Base-by-base conservation (phyloP, 1,140 invertebrate species). In the Caenorhabditis inopinata region DNA sequence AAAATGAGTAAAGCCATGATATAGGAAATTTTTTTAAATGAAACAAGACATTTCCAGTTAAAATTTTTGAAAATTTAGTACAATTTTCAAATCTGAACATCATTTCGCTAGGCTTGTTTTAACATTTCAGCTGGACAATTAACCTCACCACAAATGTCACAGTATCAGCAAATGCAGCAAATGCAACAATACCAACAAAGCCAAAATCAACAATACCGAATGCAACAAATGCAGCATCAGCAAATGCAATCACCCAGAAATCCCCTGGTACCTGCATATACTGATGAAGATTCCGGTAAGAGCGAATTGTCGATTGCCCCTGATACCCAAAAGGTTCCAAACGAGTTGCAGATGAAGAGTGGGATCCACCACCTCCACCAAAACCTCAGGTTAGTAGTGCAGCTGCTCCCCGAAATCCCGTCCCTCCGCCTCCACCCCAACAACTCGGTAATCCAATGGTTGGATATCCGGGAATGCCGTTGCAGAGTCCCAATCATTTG, bases 391-490 rank as follows among this genome's bases (percentile, higher is more conserved):
- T 68, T 38, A 68, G 58, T 68, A 25, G n/a, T n/a, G n/a, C n/a
- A n/a, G n/a, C 58, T 4, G 14, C 58, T 18, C 38, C 58, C n/a
- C 58, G 58, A 68, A n/a, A 42, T 42, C 6, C 11, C 58, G 32
- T 68, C 58, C 27, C 25, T 68, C n/a, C 38, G 14, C 58, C 58
- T n/a, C 58, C 58, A 68, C 58, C 29, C 58, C 58, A 68, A 18
- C 58, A 68, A n/a, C 32, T 68, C 16, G 58, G 58, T 38, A 68
- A 68, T 68, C 58, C 58, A 42, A 68, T 68, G 58, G 32, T 68
- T n/a, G 58, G 58, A 16, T 68, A 68, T 38, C 58, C 58, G 11
- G 58, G 58, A 68, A 68, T 68, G 58, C 58, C 58, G 16, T 25
- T 68, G 9, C 58, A 68, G 38, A 68, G 58, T 38, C 58, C 58